Percentiles rank a stretch among this genome's conserved stretches.
phyloP scores from a whole-genome alignment of 1,140 invertebrate genomes.

The Patella vulgata region DNA sequence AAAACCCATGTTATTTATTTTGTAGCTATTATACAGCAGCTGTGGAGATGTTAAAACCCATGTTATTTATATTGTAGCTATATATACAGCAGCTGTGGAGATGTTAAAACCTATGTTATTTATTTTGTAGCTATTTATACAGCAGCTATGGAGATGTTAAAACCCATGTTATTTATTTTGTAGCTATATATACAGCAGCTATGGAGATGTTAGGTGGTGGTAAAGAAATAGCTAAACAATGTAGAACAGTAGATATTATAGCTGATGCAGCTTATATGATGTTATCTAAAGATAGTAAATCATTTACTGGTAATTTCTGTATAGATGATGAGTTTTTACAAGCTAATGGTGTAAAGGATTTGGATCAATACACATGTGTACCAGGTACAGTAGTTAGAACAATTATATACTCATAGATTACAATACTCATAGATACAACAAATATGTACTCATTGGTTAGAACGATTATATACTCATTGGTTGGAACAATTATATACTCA shows the following conservation, averaged over 20 bases:
- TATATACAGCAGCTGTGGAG: too few species aligned
- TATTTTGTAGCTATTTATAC: slow-evolving; percentile 73
- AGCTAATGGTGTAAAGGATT: slow-evolving; percentile 81
- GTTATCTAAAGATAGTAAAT: slow-evolving; percentile 80
- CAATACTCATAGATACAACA: too few species aligned
- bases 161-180: slow-evolving; percentile 49
- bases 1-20: too few species aligned
- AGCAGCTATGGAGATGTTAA: too few species aligned
- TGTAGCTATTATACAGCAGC: too few species aligned
- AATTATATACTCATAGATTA: too few species aligned
- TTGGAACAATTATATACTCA: too few species aligned
- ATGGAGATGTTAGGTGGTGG: slow-evolving; percentile 91
- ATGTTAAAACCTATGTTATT: too few species aligned
- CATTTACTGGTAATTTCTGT: slow-evolving; percentile 88
- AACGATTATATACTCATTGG: too few species aligned
- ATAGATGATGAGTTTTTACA: slow-evolving; percentile 93
- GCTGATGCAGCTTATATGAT: slow-evolving; percentile 94
- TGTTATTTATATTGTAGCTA: too few species aligned
- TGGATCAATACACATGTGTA: slow-evolving; percentile 82
- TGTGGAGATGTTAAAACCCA: too few species aligned
- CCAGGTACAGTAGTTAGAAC: slow-evolving; percentile 54
- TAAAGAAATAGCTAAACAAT: slow-evolving; percentile 72
- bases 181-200: slow-evolving; percentile 94
- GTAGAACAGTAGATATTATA: slow-evolving; percentile 91
- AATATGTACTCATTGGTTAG: too few species aligned